Evolutionary conservation across 2,888 invertebrate genomes (phyloP).

Genomic region (Eupelmus urozonus): DNA sequence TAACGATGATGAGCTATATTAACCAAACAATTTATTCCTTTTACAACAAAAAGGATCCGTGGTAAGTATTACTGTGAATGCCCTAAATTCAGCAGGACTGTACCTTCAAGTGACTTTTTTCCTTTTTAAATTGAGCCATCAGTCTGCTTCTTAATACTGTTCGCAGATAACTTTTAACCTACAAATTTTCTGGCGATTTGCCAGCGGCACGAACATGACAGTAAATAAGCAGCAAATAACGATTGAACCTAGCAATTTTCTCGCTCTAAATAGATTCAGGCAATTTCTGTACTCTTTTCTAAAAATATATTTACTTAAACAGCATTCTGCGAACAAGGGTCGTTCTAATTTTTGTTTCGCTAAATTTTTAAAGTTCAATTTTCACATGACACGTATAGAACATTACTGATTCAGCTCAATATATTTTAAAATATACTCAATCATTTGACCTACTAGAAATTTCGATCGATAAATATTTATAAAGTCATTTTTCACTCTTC

Average conservation of each 20-base stretch:
- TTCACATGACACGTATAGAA: too few species aligned
- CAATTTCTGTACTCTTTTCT: neutral
- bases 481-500: too few species aligned
- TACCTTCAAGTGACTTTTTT: constrained; percentile 10
- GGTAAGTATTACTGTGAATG: too few species aligned
- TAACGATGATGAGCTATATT: too few species aligned
- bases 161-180: constrained; percentile 27
- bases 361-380: neutral
- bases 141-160: neutral
- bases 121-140: constrained; percentile 10
- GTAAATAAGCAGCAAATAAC: constrained; percentile 31
- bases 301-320: neutral
- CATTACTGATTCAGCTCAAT: too few species aligned
- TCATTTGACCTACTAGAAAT: too few species aligned
- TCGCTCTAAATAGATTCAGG: constrained; percentile 4
- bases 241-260: constrained; percentile 18
- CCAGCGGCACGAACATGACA: constrained; percentile 21
- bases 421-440: too few species aligned
- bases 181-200: constrained; percentile 18
- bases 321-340: too few species aligned
- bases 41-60: too few species aligned
- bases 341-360: neutral
- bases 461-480: too few species aligned
- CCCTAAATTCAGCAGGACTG: neutral
- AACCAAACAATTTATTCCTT: too few species aligned